These are phyloP conservation scores for Matsumurasca onukii DNA, from an alignment of 1,140 invertebrate genomes.

Conservation along the genomic window DNA sequence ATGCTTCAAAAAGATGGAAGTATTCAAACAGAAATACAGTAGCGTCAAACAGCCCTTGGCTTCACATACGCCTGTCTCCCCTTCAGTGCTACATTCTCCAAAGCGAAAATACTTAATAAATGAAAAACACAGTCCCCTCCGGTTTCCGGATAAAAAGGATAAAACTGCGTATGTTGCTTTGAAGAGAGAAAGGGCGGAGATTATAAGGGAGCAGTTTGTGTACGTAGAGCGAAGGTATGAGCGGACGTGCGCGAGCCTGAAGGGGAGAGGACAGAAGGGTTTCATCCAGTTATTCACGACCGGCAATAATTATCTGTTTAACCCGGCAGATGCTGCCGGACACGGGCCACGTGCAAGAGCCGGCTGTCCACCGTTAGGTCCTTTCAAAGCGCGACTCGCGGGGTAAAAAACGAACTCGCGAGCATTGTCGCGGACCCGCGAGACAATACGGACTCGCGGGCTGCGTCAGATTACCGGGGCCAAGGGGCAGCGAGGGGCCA, in stretches of 20 bases:
- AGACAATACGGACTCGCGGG: neutral
- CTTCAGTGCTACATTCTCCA: too few relatives aligned
- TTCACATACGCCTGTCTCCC: too few relatives aligned
- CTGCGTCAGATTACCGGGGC: neutral
- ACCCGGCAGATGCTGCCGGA: neutral
- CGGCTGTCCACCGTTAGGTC: neutral
- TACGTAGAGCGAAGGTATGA: neutral
- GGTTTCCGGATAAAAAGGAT: too few relatives aligned
- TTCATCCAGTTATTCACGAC: conserved; percentile 11
- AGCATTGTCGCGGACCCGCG: neutral
- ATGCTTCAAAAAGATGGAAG: too few relatives aligned
- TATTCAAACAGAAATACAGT: too few relatives aligned
- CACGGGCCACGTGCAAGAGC: neutral
- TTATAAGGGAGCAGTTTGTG: too few relatives aligned
- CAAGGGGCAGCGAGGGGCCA: neutral
- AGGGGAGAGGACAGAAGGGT: neutral
- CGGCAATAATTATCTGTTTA: conserved; percentile 13
- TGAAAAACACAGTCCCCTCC: too few relatives aligned
- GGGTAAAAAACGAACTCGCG: neutral
- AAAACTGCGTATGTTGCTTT: too few relatives aligned
- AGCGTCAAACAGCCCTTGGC: too few relatives aligned
- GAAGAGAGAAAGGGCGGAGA: too few relatives aligned
- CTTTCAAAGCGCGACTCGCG: neutral
- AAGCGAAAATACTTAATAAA: too few relatives aligned
- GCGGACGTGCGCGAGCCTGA: too few relatives aligned